phyloP scores from a whole-genome alignment of 2,113 vertebrate species.

The Vanacampus margaritifer region DNA sequence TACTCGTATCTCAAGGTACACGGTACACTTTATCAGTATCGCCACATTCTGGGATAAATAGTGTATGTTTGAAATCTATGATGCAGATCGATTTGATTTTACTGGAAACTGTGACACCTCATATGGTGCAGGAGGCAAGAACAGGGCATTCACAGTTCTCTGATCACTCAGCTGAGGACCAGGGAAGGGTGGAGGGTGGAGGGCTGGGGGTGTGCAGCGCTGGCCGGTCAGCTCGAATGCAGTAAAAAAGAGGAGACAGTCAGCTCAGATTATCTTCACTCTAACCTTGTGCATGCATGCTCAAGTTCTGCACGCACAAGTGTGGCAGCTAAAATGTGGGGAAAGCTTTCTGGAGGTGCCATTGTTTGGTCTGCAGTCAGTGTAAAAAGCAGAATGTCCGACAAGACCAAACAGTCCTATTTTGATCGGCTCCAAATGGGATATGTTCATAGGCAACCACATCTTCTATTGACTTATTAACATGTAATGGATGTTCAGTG shows the following conservation, averaged over 20 bases:
- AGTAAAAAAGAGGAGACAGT: conserved; percentile 40
- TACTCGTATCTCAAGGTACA: no score
- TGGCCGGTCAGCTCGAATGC: conserved; percentile 11
- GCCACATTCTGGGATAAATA: neutral
- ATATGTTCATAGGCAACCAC: neutral
- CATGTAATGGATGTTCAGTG: no score
- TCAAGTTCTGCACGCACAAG: conserved; percentile 2
- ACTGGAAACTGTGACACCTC: conserved; percentile 1
- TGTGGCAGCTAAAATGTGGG: neutral
- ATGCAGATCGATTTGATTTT: conserved; percentile 15
- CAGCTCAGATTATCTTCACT: conserved; percentile 47
- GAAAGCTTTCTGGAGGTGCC: conserved; percentile 5
- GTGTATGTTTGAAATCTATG: neutral
- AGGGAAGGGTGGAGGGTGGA: conserved; percentile 11
- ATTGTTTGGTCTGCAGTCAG: conserved; percentile 10
- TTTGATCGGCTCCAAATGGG: neutral
- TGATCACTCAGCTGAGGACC: conserved; percentile 17
- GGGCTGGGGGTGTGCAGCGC: conserved; percentile 2
- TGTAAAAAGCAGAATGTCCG: neutral
- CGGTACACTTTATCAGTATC: no score
- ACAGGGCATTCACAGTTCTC: conserved; percentile 24
- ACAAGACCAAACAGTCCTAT: neutral
- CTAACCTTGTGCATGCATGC: conserved; percentile 22
- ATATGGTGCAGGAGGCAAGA: conserved; percentile 20
- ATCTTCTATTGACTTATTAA: neutral